Conservation (phyloP, 1,140 invertebrate species). For the Yoshiicerus persimilis region DNA sequence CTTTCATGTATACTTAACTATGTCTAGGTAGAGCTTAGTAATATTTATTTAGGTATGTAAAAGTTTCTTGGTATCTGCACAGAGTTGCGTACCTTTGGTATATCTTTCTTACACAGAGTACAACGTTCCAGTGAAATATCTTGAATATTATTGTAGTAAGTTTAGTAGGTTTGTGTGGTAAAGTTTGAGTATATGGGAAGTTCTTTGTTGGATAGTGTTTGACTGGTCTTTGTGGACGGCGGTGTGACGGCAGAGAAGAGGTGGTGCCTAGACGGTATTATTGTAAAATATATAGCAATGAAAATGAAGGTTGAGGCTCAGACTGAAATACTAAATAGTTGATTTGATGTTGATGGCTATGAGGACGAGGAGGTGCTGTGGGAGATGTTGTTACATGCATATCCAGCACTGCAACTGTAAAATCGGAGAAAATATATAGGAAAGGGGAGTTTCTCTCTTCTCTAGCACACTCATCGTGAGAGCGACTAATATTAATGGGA, state of each 20-base stretch:
- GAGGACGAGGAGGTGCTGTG: neutral
- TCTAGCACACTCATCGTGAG: neutral
- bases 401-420: neutral
- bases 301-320: constrained; percentile 5
- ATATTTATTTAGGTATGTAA: neutral
- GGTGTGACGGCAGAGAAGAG: neutral
- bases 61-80: no score
- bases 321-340: constrained; percentile 27
- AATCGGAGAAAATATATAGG: neutral
- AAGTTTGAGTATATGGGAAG: neutral
- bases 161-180: neutral
- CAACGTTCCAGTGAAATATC: neutral
- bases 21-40: neutral
- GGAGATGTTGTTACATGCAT: neutral
- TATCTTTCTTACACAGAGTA: neutral
- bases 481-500: constrained; percentile 10
- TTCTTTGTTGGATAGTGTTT: neutral
- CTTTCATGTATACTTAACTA: neutral
- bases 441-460: neutral
- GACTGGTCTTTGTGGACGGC: neutral
- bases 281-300: constrained; percentile 11
- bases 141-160: neutral
- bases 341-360: constrained; percentile 23
- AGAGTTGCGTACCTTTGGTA: no score
- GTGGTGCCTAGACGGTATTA: neutral